Evolutionary conservation across 1,140 invertebrate genomes (phyloP).

Genomic region (Drosophila sproati): DNA sequence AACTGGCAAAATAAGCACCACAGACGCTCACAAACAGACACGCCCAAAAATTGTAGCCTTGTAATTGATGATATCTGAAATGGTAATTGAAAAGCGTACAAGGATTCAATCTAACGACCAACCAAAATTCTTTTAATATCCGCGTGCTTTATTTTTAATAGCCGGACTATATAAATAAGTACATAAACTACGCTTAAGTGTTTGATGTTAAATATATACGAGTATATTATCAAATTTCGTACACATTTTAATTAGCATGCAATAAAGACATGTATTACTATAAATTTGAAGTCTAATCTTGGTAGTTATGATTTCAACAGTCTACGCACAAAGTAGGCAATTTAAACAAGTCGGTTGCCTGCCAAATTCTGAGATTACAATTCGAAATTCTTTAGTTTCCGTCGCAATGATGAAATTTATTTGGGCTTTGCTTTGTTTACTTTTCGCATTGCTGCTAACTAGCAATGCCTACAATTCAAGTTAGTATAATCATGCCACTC

Average conservation of each 20-base stretch:
- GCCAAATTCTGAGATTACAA: too few relatives aligned
- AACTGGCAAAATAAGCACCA: constrained; percentile 22
- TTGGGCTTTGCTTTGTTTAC: not conserved
- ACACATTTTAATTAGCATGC: too few relatives aligned
- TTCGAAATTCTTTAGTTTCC: not conserved
- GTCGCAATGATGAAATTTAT: not conserved
- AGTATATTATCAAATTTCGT: too few relatives aligned
- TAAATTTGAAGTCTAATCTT: too few relatives aligned
- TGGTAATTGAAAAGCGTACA: constrained; percentile 43
- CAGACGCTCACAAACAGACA: constrained; percentile 1
- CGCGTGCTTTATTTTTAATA: too few relatives aligned
- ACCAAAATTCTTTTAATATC: not conserved
- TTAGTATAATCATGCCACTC: constrained; percentile 9
- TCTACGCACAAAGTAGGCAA: not conserved
- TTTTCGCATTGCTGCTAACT: not conserved
- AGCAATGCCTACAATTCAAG: constrained; percentile 1
- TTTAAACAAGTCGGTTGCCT: not conserved
- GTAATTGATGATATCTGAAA: constrained; percentile 48
- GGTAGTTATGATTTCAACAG: too few relatives aligned
- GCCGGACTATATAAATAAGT: too few relatives aligned
- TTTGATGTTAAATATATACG: too few relatives aligned
- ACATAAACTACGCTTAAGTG: too few relatives aligned
- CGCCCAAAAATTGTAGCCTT: constrained; percentile 1
- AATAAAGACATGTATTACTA: too few relatives aligned
- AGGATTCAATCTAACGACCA: constrained; percentile 6